Evolutionary conservation across 2,888 invertebrate species (phyloP).

Genomic region (Agonopterix subpropinquella): DNA sequence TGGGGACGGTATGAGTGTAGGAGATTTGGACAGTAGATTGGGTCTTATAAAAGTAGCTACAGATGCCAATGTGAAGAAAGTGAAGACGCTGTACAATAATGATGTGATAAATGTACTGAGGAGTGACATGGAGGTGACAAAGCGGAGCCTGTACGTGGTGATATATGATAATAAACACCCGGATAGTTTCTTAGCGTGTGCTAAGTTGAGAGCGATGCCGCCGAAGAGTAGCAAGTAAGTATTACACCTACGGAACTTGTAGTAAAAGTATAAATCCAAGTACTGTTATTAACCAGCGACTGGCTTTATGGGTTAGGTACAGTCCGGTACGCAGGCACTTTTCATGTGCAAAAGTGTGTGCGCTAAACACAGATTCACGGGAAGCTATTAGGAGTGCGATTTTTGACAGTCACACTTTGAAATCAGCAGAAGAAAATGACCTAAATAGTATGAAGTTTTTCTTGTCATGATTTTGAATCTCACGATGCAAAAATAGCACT

Average conservation of each 20-base stretch:
- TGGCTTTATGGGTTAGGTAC: too few species aligned
- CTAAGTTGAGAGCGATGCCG: constrained; percentile 82
- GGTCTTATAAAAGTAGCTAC: constrained; percentile 85
- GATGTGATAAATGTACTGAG: constrained; percentile 82
- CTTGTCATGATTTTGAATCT: too few species aligned
- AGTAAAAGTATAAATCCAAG: too few species aligned
- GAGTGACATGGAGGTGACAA: constrained; percentile 83
- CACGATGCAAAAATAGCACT: too few species aligned
- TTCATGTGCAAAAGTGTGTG: too few species aligned
- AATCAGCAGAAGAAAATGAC: too few species aligned
- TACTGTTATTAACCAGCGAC: too few species aligned
- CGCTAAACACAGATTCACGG: too few species aligned
- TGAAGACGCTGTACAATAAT: constrained; percentile 80
- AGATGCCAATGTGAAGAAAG: constrained; percentile 72
- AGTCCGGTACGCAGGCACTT: too few species aligned
- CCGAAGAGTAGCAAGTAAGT: constrained; percentile 70
- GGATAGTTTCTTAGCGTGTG: constrained; percentile 88
- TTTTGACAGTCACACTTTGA: too few species aligned
- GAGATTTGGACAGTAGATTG: constrained; percentile 85
- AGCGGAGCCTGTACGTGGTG: constrained; percentile 86
- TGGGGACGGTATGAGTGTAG: constrained; percentile 81
- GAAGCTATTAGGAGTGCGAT: too few species aligned
- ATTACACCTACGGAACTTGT: background rate
- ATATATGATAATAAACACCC: constrained; percentile 85
- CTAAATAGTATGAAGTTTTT: too few species aligned